A percentile compares a stretch with the other conserved stretches of the same genome.
phyloP scores from a whole-genome alignment of 1,140 invertebrate genomes.

The Drosophila prosaltans region DNA sequence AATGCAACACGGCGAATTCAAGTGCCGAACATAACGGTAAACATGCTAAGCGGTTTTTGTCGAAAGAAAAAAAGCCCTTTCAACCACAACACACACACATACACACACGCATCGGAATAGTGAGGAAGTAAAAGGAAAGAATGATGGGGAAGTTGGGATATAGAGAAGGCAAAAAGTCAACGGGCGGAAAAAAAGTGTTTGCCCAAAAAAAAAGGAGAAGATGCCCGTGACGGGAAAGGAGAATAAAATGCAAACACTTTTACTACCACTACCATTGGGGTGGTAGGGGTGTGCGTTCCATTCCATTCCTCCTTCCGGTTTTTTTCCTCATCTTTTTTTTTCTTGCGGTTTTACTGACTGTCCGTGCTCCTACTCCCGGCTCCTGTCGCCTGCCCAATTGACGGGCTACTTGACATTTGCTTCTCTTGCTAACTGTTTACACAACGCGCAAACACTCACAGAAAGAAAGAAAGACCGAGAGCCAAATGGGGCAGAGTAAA shows the following conservation, averaged over 20 bases:
- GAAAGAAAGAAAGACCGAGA: slow-evolving; percentile 2
- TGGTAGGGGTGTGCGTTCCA: background rate
- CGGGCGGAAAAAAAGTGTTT: slow-evolving; percentile 61
- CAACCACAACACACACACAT: background rate
- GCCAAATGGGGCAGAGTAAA: slow-evolving; percentile 55
- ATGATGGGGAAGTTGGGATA: background rate
- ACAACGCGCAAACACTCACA: slow-evolving; percentile 49
- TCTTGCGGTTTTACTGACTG: slow-evolving; percentile 57
- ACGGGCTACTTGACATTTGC: slow-evolving; percentile 79
- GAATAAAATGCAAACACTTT: slow-evolving; percentile 76
- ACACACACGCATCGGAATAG: slow-evolving; percentile 2
- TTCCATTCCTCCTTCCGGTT: background rate
- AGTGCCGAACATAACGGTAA: slow-evolving; percentile 77
- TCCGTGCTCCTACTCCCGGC: slow-evolving; percentile 25
- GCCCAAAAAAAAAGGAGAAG: slow-evolving; percentile 40
- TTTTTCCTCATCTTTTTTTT: background rate
- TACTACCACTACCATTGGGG: slow-evolving; percentile 17
- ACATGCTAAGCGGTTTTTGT: slow-evolving; percentile 77
- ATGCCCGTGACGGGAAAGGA: slow-evolving; percentile 27
- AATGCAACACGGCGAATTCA: slow-evolving; percentile 80
- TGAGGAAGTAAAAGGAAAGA: slow-evolving; percentile 15
- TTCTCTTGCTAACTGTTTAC: slow-evolving; percentile 63
- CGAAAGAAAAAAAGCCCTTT: slow-evolving; percentile 27
- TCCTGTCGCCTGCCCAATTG: slow-evolving; percentile 65
- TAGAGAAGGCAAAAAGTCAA: slow-evolving; percentile 60